Evolutionary conservation across 2,797 vertebrate species (phyloP).

Genomic region (Pangasius sanitwongsei): DNA sequence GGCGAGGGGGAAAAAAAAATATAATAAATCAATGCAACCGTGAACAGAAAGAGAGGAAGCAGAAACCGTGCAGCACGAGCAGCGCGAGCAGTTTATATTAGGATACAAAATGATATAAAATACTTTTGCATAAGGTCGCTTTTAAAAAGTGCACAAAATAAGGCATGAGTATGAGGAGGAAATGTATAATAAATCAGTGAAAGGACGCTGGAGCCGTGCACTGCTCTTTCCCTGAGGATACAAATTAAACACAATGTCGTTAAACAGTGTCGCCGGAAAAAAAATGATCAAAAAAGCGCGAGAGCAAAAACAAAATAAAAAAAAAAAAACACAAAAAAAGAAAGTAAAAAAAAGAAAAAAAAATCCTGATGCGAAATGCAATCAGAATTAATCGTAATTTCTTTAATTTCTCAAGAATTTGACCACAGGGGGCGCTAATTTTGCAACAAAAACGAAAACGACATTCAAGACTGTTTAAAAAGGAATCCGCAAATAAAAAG

Average conservation of each 20-base stretch:
- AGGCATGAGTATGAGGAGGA: not conserved
- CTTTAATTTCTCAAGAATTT: slow-evolving; percentile 67
- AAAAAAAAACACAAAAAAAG: slow-evolving; percentile 36
- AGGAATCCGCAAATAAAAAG: slow-evolving; percentile 4
- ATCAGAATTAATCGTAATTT: slow-evolving; percentile 62
- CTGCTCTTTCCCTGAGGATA: not conserved
- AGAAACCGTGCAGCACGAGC: not conserved
- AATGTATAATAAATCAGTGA: not conserved
- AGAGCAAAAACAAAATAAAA: no score
- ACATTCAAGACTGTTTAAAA: slow-evolving; percentile 56
- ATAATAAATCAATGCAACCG: slow-evolving; percentile 12
- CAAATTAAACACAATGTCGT: not conserved
- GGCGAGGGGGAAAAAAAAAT: not conserved
- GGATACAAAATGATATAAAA: not conserved
- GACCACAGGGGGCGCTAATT: slow-evolving; percentile 79
- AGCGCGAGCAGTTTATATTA: not conserved
- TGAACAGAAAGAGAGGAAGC: not conserved
- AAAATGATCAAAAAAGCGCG: not conserved
- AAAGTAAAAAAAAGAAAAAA: slow-evolving; percentile 34
- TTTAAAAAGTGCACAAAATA: not conserved
- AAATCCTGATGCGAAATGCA: slow-evolving; percentile 59
- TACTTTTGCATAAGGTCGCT: not conserved
- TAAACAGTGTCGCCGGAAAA: not conserved
- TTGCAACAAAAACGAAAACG: slow-evolving; percentile 61
- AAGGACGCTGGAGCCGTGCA: not conserved